Percentiles rank a stretch among this genome's conserved stretches.
These are phyloP conservation scores for Macrochelys suwanniensis DNA, from an alignment of 2,797 vertebrate species.

Conservation along the genomic window DNA sequence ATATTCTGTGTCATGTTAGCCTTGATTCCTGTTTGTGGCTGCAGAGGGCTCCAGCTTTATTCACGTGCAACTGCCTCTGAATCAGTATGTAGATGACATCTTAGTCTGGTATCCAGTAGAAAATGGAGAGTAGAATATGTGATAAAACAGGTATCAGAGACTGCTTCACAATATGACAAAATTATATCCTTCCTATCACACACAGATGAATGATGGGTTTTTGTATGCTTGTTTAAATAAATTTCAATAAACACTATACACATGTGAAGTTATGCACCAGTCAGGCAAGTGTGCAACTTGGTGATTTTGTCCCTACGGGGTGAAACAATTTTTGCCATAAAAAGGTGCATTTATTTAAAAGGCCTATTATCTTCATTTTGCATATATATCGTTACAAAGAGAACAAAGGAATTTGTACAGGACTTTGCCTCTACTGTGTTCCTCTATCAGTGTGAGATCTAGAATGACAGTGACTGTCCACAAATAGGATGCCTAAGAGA, in stretches of 20 bases:
- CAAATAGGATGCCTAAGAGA: not conserved
- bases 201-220: not conserved
- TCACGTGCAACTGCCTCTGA: not conserved
- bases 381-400: not conserved
- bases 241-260: not conserved
- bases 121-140: not conserved
- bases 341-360: not conserved
- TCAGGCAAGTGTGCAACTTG: not conserved
- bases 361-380: not conserved
- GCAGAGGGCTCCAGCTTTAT: not conserved
- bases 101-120: not conserved
- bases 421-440: not conserved
- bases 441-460: not conserved
- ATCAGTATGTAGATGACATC: not conserved
- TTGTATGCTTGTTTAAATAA: not conserved
- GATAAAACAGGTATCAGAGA: not conserved
- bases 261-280: not conserved
- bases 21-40: not conserved
- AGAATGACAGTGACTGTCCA: not conserved
- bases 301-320: not conserved
- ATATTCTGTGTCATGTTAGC: not conserved
- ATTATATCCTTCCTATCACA: not conserved
- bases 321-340: conserved; percentile 50
- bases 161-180: not conserved
- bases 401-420: not conserved